Percentiles rank a stretch among this genome's conserved stretches.
These are phyloP conservation scores for Xylocampa areola DNA, from an alignment of 2,888 invertebrate genomes.

Conservation along the genomic window DNA sequence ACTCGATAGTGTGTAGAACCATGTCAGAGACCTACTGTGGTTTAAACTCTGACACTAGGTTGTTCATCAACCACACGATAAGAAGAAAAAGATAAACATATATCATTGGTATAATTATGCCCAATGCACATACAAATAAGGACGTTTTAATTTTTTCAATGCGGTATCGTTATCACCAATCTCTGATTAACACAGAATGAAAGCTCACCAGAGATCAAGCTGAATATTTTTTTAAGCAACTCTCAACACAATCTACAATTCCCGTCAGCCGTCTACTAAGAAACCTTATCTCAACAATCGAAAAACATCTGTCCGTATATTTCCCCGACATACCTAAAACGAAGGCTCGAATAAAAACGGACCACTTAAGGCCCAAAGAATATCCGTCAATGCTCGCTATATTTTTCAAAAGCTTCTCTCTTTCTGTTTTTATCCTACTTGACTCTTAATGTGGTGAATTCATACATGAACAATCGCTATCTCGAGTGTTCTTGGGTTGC, in stretches of 20 bases:
- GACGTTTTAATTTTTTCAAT: background rate
- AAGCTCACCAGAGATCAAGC: slow-evolving; percentile 15
- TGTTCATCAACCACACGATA: no score
- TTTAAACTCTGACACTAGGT: no score
- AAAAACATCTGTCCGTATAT: slow-evolving; percentile 60
- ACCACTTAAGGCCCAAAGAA: slow-evolving; percentile 70
- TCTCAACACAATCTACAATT: slow-evolving; percentile 24
- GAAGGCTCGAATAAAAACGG: slow-evolving; percentile 58
- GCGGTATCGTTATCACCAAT: slow-evolving; percentile 37
- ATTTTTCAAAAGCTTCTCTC: slow-evolving; percentile 86
- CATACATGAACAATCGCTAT: slow-evolving; percentile 91
- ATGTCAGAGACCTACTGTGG: no score
- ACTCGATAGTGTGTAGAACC: no score
- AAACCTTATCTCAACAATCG: slow-evolving; percentile 55
- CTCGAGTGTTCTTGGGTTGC: slow-evolving; percentile 75
- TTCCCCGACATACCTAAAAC: slow-evolving; percentile 57
- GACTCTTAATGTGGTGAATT: slow-evolving; percentile 93
- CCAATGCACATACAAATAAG: no score
- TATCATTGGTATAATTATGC: no score
- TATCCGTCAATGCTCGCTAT: slow-evolving; percentile 83
- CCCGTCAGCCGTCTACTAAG: slow-evolving; percentile 36
- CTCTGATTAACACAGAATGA: slow-evolving; percentile 56
- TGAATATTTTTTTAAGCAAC: slow-evolving; percentile 16
- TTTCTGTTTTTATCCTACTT: slow-evolving; percentile 90
- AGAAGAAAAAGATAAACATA: no score